phyloP scores from a whole-genome alignment of 2,888 invertebrate genomes.

The Ctena decussata region DNA sequence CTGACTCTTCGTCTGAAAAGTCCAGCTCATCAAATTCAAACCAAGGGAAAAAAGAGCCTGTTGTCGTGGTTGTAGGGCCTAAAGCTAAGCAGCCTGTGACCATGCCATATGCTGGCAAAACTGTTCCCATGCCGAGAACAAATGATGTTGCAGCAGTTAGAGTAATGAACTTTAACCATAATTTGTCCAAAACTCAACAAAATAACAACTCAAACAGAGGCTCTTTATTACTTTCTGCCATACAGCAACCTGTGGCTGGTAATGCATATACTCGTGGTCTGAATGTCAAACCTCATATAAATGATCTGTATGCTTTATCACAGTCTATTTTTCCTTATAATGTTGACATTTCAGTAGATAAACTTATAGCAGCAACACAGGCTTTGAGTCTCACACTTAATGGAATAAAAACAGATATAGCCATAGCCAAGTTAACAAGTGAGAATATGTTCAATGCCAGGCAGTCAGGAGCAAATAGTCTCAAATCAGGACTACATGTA shows the following conservation, averaged over 20 bases:
- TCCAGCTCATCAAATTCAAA: not conserved
- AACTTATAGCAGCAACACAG: slow-evolving; percentile 58
- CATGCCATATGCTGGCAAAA: slow-evolving; percentile 2
- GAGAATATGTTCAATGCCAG: slow-evolving; percentile 48
- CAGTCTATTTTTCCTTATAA: slow-evolving; percentile 51
- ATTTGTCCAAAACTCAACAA: not conserved
- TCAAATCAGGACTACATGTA: slow-evolving; percentile 60
- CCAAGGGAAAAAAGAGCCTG: not conserved
- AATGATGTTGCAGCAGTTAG: not conserved
- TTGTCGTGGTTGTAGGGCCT: slow-evolving; percentile 45
- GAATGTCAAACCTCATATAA: not conserved
- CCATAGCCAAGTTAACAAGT: slow-evolving; percentile 57
- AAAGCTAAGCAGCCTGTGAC: slow-evolving; percentile 20
- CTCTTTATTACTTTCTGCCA: not conserved
- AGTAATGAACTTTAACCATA: not conserved
- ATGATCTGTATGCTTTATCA: slow-evolving; percentile 32
- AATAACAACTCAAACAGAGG: too few species aligned
- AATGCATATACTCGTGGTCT: not conserved
- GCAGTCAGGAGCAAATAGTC: slow-evolving; percentile 42
- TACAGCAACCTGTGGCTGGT: not conserved
- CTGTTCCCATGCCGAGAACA: not conserved
- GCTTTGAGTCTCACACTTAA: slow-evolving; percentile 58
- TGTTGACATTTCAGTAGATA: slow-evolving; percentile 58
- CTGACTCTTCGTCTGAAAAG: not conserved
- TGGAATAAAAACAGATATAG: slow-evolving; percentile 61